Evolutionary conservation across 2,888 invertebrate genomes (phyloP).

Genomic region (Catocala sponsa): DNA sequence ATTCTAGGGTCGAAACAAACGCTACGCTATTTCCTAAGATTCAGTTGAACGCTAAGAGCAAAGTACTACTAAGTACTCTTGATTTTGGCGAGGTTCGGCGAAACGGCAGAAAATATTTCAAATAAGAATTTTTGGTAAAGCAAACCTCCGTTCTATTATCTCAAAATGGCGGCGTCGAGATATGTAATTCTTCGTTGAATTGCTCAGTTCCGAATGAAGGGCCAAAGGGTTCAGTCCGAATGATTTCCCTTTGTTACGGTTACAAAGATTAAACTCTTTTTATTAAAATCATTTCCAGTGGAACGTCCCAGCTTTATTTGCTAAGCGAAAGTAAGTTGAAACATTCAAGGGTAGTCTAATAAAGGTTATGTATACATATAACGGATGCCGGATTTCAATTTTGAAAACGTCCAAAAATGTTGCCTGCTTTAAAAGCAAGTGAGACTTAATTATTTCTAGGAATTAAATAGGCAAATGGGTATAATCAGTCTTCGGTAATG

Average conservation of each 20-base stretch:
- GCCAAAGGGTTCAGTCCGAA: constrained; percentile 44
- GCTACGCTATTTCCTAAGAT: constrained; percentile 1
- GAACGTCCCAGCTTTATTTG: constrained; percentile 38
- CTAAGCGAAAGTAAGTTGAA: constrained; percentile 33
- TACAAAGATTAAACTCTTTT: constrained; percentile 51
- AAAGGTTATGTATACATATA: constrained; percentile 30
- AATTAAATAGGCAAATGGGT: constrained; percentile 8
- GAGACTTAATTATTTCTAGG: constrained; percentile 14
- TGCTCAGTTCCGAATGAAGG: constrained; percentile 43
- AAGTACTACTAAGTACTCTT: constrained; percentile 10
- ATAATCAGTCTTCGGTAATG: background rate
- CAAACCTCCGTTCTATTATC: constrained; percentile 29
- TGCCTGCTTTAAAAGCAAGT: constrained; percentile 32
- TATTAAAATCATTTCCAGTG: constrained; percentile 50
- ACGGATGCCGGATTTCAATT: constrained; percentile 33
- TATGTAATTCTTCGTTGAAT: constrained; percentile 48
- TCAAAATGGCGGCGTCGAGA: constrained; percentile 40
- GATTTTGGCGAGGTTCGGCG: constrained; percentile 11
- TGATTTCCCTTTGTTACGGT: constrained; percentile 48
- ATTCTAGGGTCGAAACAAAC: constrained; percentile 3
- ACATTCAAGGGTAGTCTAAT: constrained; percentile 19
- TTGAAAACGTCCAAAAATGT: constrained; percentile 45
- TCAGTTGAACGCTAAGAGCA: constrained; percentile 7
- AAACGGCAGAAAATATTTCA: constrained; percentile 28
- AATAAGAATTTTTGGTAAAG: constrained; percentile 28